Base-by-base conservation (phyloP, 2,797 vertebrate species). In the Chanos chanos region DNA sequence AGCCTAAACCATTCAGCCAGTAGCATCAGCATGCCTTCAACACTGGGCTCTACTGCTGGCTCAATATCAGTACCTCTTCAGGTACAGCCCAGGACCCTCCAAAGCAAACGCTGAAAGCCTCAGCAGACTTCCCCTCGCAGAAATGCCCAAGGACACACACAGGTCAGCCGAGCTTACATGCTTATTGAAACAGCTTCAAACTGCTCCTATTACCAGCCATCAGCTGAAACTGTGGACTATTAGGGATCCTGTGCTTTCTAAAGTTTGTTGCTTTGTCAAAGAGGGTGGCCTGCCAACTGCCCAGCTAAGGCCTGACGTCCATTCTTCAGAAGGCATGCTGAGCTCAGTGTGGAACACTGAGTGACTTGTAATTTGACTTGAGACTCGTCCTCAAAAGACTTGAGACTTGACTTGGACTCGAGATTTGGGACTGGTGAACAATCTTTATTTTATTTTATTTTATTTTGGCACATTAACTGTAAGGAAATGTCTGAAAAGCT, bases 141-240 rank as follows among this genome's bases (percentile, higher is more conserved):
- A 27, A 21, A 47, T 4, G 27, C 44, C 44, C 27, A 22, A 44
- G 12, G 43, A 47, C 43, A 43, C 21, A 43, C 2, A 10, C 1
- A 13, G 44, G 13, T 22, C 44, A 22, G 44, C 44, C 5, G 44
- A 47, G 44, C 8, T 47, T 5, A 22, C 47, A 22, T 47, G 44
- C 47, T 44, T 47, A 44, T 47, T 47, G 44, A 22, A 47, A 44
- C 44, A 47, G 22, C 44, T 47, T 47, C 44, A 47, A 10, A 47
- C 44, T 27, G 22, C 12, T 4, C 22, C 22, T 18, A 47, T 47
- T 22, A 47, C 44, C 1, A 47, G 44, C 13, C 4, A 3, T 1
- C 44, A 47, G 22, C 13, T 47, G 27, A 47, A 24, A 37, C 15
- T 37, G n/a, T n/a, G 34, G 34, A 37, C 34, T 34, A 34, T 34